Conservation (phyloP, 2,888 invertebrate genomes). For the Myopa testacea region DNA sequence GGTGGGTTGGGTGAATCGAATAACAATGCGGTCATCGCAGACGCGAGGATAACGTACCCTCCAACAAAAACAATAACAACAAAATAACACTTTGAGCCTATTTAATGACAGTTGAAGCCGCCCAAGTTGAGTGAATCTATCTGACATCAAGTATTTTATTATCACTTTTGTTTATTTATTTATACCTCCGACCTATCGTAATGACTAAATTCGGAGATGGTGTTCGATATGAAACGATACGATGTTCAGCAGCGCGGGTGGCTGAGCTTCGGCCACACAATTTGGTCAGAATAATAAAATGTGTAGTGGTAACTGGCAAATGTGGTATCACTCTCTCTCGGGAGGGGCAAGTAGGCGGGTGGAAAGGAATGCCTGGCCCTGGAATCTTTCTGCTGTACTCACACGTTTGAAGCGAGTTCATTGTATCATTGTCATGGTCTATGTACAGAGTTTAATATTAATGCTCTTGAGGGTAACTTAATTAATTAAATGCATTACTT, state of each 20-base stretch:
- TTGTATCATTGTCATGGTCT: too few relatives aligned
- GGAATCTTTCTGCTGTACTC: too few relatives aligned
- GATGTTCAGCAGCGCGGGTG: neutral
- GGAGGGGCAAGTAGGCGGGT: too few relatives aligned
- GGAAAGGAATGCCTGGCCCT: too few relatives aligned
- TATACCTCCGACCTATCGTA: neutral
- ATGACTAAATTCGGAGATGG: slow-evolving; percentile 6
- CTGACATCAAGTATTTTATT: neutral
- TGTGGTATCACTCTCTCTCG: neutral
- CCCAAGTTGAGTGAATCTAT: neutral
- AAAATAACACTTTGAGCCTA: neutral
- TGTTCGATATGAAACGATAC: neutral
- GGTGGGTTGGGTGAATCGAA: neutral
- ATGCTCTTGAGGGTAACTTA: neutral
- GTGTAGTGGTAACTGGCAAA: neutral
- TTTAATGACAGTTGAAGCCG: neutral
- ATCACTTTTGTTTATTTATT: slow-evolving; percentile 2
- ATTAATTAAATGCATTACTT: neutral
- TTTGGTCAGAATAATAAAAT: neutral
- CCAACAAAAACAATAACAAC: neutral
- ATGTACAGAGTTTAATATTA: neutral
- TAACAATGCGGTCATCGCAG: neutral
- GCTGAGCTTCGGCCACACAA: neutral
- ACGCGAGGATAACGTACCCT: neutral
- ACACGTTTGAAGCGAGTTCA: too few relatives aligned